Evolutionary conservation across 2,888 invertebrate genomes (phyloP).

Genomic region (Stenolophus ochropezus): DNA sequence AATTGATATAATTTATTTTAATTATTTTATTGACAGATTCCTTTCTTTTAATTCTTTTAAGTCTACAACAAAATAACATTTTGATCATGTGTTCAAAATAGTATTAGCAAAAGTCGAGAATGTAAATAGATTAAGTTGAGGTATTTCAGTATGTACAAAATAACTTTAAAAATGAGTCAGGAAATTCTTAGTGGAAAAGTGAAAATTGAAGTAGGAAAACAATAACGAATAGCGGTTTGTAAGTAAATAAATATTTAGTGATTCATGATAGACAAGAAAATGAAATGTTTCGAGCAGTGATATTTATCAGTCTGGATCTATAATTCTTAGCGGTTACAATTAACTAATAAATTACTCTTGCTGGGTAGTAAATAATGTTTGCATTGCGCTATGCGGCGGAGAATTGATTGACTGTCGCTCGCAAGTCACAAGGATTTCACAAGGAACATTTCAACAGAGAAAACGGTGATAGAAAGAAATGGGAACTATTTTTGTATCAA

Average conservation of each 20-base stretch:
- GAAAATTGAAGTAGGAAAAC: conserved; percentile 2
- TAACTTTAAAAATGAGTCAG: background rate
- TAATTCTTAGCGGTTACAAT: conserved; percentile 40
- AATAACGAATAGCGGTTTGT: background rate
- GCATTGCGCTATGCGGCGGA: background rate
- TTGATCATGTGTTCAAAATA: no score
- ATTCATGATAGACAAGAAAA: conserved; percentile 28
- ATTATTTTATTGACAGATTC: no score
- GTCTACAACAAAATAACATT: no score
- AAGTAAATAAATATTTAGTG: conserved; percentile 9
- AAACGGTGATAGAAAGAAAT: background rate
- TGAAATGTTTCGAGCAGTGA: conserved; percentile 3
- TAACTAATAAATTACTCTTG: conserved; percentile 39
- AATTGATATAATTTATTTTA: no score
- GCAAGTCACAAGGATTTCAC: background rate
- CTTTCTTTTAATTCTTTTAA: no score
- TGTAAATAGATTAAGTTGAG: no score
- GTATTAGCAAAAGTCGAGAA: no score
- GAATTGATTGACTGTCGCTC: conserved; percentile 4
- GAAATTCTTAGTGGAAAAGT: background rate
- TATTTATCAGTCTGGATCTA: conserved; percentile 26
- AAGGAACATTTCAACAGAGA: background rate
- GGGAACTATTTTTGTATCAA: no score
- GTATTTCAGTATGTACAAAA: no score
- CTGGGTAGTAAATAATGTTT: conserved; percentile 21